phyloP scores from a whole-genome alignment of 1,140 invertebrate species.

The Plectus sambesii region DNA sequence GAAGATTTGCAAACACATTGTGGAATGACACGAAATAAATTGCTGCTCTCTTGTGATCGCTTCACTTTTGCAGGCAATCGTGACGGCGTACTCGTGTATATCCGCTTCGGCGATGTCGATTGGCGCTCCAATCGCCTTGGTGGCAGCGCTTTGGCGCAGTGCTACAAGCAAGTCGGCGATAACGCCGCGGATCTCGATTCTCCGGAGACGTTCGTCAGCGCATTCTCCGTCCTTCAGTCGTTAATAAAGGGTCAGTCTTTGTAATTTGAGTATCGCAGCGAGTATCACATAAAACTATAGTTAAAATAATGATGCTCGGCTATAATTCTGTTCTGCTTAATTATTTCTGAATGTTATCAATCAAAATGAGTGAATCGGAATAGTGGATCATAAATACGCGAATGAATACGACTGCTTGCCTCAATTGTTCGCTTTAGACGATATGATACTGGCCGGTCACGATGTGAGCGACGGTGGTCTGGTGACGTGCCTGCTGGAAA shows the following conservation, averaged over 20 bases:
- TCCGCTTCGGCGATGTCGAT: conserved; percentile 42
- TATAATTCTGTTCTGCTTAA: too few relatives aligned
- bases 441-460: conserved; percentile 71
- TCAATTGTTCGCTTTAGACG: conserved; percentile 50
- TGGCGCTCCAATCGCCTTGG: conserved; percentile 61
- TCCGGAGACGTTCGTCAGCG: conserved; percentile 56
- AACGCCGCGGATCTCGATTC: conserved; percentile 66
- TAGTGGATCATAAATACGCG: too few relatives aligned
- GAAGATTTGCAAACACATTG: neutral
- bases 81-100: conserved; percentile 15
- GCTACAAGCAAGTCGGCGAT: conserved; percentile 70
- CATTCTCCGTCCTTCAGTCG: conserved; percentile 70
- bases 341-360: too few relatives aligned
- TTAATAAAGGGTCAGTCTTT: too few relatives aligned
- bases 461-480: conserved; percentile 92
- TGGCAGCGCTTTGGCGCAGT: conserved; percentile 80
- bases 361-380: too few relatives aligned
- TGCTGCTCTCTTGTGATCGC: neutral
- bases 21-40: neutral
- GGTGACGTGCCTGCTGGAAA: conserved; percentile 76
- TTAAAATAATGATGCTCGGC: too few relatives aligned
- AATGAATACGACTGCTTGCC: neutral
- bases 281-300: too few relatives aligned
- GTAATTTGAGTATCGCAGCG: conserved; percentile 49
- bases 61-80: conserved; percentile 9